A percentile compares a stretch with the other conserved stretches of the same genome.
phyloP scores from a whole-genome alignment of 2,113 vertebrate genomes.

The Elephas maximus region DNA sequence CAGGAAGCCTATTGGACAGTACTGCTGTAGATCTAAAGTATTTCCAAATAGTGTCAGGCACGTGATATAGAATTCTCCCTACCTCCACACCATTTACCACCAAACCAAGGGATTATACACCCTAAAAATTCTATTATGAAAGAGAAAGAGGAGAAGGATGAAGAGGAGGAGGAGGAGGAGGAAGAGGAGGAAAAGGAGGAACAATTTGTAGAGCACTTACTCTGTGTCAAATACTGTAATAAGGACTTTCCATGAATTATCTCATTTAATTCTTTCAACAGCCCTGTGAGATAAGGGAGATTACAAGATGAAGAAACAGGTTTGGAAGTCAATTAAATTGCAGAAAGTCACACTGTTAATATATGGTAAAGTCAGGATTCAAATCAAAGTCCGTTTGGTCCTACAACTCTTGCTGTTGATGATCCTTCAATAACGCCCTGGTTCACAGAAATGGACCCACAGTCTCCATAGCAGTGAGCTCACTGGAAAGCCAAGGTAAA shows the following conservation, averaged over 20 bases:
- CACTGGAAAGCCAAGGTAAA: not conserved
- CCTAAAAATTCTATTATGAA: not conserved
- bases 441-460: not conserved
- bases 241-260: not conserved
- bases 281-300: not conserved
- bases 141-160: not conserved
- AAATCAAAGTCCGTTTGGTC: not conserved
- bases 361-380: not conserved
- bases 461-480: not conserved
- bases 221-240: not conserved
- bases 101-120: not conserved
- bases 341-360: not conserved
- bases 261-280: slow-evolving; percentile 27
- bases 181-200: not conserved
- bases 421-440: not conserved
- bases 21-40: not conserved
- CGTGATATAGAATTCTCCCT: not conserved
- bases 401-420: not conserved
- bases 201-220: not conserved
- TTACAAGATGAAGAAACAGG: slow-evolving; percentile 16
- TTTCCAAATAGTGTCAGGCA: not conserved
- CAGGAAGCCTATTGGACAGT: not conserved
- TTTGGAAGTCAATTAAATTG: not conserved
- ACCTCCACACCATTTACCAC: not conserved
- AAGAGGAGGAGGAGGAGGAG: not conserved